Evolutionary conservation across 2,797 vertebrate species (phyloP).

Genomic region (Melanotaenia boesemani): DNA sequence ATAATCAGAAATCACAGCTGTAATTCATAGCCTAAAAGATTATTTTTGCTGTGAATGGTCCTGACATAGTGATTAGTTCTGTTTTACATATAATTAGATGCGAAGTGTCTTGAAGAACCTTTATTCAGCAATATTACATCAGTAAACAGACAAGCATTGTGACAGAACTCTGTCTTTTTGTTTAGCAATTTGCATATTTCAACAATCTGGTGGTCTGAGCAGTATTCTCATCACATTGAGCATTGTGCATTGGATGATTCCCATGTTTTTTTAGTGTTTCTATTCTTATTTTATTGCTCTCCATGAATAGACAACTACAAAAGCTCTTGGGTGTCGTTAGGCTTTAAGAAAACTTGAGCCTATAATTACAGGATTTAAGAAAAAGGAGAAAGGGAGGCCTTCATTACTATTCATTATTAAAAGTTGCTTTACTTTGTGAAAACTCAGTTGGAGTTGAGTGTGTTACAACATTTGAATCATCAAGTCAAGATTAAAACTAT

Average conservation of each 20-base stretch:
- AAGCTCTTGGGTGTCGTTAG: constrained; percentile 8
- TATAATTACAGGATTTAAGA: constrained; percentile 18
- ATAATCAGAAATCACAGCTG: constrained; percentile 29
- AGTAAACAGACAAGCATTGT: constrained; percentile 43
- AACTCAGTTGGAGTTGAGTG: not conserved
- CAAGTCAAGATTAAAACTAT: constrained; percentile 16
- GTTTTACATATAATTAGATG: constrained; percentile 27
- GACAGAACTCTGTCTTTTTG: constrained; percentile 33
- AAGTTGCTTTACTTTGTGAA: constrained; percentile 1
- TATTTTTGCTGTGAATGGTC: constrained; percentile 29
- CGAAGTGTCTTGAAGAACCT: constrained; percentile 18
- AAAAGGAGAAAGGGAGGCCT: constrained; percentile 7
- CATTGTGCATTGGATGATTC: constrained; percentile 16
- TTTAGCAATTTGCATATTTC: constrained; percentile 41
- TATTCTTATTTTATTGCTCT: constrained; percentile 15
- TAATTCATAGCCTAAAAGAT: constrained; percentile 9
- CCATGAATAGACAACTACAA: constrained; percentile 4
- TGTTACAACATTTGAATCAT: not conserved
- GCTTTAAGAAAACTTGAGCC: constrained; percentile 10
- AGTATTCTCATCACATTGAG: constrained; percentile 18
- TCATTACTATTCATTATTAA: not conserved
- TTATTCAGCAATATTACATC: constrained; percentile 65
- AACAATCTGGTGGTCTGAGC: constrained; percentile 25
- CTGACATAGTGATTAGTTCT: constrained; percentile 27
- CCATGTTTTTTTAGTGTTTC: constrained; percentile 8